These are phyloP conservation scores for Rhodeus uyekii DNA, from an alignment of 2,797 vertebrate genomes.

Conservation along the genomic window DNA sequence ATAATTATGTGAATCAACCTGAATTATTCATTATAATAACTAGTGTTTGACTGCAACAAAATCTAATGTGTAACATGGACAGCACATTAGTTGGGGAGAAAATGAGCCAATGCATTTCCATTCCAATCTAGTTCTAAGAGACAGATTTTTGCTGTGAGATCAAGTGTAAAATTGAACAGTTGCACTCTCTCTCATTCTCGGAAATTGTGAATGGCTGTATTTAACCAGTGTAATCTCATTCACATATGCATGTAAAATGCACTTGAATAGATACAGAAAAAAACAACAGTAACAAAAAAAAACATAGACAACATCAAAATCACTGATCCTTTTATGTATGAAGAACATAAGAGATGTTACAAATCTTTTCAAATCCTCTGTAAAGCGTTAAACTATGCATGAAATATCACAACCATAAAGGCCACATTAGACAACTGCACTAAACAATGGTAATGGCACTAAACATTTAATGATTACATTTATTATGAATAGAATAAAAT, in stretches of 20 bases:
- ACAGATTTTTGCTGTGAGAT: conserved; percentile 25
- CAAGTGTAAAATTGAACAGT: conserved; percentile 42
- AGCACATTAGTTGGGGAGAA: conserved; percentile 10
- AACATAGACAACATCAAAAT: neutral
- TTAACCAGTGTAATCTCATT: conserved; percentile 7
- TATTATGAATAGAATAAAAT: neutral
- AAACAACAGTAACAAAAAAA: neutral
- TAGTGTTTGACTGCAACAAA: neutral
- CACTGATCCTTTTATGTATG: neutral
- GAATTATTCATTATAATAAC: conserved; percentile 9
- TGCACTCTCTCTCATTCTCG: neutral
- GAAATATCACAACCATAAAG: neutral
- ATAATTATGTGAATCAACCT: neutral
- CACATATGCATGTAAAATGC: neutral
- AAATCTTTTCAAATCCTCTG: neutral
- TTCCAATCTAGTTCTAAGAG: neutral
- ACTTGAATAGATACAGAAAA: neutral
- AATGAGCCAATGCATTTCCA: conserved; percentile 10
- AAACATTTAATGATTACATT: neutral
- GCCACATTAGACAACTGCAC: neutral
- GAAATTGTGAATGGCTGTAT: neutral
- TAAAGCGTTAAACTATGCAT: neutral
- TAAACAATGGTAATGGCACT: neutral
- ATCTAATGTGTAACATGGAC: neutral
- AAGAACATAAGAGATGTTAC: neutral